Base-by-base conservation (phyloP, 2,797 vertebrate genomes). In the Sciurus carolinensis region DNA sequence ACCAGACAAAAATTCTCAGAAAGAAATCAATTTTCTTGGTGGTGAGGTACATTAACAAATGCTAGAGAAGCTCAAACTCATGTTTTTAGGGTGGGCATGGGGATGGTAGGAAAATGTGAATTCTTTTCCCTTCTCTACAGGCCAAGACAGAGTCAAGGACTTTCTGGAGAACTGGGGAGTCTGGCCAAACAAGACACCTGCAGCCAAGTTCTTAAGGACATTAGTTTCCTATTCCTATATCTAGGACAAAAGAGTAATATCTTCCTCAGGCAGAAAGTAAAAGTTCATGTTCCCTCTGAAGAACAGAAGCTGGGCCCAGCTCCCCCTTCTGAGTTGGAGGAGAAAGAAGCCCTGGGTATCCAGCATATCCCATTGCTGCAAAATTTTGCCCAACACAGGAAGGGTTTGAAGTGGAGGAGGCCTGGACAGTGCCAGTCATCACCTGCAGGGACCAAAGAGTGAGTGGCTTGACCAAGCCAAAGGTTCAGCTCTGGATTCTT, bases 21-120 rank as follows among this genome's bases (percentile, higher is more conserved):
- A 91, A 81, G n/a, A 95, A 91, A 83, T 93, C 6, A 69, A 86
- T 95, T 87, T 26, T 95, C 50, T 88, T 92, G 30, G 50, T 81
- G 33, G 22, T 92, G 75, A 92, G 33, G 22, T 71, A 13, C 3
- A 66, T 85, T 84, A 85, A 69, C 50, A 66, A 62, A 64, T 69
- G 20, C 20, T 47, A 30, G 36, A 82, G 5, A 81, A 62, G 22
- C 3, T 91, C 44, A 71, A 36, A 62, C 24, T 54, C 72, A 54
- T 47, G 17, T 24, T 92, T 84, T 83, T 18, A 42, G 36, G 47
- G 5, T 22, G 26, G 11, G 13, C 12, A 9, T 57, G 64, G 42
- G 36, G 10, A 36, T 57, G 9, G 5, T 26, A 71, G 52, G 71
- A 81, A 52, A 72, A 13, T 14, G 5, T 17, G 52, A 87, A n/a